Evolutionary conservation across 2,888 invertebrate genomes (phyloP).

Genomic region (Machimus rusticus): DNA sequence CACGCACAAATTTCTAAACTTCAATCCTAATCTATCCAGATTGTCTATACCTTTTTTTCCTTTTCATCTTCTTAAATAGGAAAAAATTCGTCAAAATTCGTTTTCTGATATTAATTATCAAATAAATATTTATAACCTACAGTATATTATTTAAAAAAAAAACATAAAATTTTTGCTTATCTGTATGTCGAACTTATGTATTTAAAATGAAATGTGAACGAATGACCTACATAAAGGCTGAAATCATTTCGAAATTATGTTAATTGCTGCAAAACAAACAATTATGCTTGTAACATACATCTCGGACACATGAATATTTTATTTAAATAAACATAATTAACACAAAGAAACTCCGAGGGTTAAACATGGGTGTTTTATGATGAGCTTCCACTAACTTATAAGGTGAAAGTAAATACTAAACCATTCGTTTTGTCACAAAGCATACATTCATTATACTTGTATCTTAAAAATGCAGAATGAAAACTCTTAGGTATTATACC

Average conservation of each 20-base stretch:
- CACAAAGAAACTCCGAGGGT: neutral
- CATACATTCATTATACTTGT: neutral
- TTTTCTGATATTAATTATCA: too few relatives aligned
- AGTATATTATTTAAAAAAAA: neutral
- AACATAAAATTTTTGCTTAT: too few relatives aligned
- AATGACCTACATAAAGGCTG: neutral
- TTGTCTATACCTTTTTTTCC: too few relatives aligned
- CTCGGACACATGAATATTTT: neutral
- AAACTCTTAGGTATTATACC: neutral
- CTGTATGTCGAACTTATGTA: neutral
- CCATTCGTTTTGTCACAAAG: neutral
- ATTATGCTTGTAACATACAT: neutral
- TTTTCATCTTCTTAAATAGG: too few relatives aligned
- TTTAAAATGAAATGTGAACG: neutral
- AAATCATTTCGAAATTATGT: neutral
- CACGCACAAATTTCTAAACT: too few relatives aligned
- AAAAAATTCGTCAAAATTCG: too few relatives aligned
- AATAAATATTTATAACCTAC: too few relatives aligned
- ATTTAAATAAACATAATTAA: neutral
- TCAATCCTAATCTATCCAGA: too few relatives aligned
- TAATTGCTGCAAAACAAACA: neutral
- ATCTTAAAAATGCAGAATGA: neutral
- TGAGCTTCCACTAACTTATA: neutral
- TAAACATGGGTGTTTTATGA: neutral
- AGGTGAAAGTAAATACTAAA: neutral